Percentiles rank a stretch among this genome's conserved stretches.
These are phyloP conservation scores for Pilophorus perplexus DNA, from an alignment of 2,888 invertebrate species.

Conservation along the genomic window DNA sequence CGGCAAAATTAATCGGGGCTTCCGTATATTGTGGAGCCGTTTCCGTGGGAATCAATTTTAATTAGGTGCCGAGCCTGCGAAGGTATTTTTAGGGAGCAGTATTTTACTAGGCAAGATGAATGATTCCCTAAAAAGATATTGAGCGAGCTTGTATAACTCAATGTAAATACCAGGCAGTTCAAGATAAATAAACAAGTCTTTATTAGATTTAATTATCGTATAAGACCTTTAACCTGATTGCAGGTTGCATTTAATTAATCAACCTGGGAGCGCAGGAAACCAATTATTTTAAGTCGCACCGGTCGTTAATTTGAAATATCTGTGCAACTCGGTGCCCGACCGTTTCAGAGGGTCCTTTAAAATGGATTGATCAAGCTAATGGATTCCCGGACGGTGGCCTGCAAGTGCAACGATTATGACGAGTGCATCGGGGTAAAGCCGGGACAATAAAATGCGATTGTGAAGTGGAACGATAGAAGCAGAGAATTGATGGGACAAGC, in stretches of 20 bases:
- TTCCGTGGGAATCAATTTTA: no score
- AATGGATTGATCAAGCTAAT: slow-evolving; percentile 29
- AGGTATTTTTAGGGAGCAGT: no score
- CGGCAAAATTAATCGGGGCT: no score
- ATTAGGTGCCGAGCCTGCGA: no score
- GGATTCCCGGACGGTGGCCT: slow-evolving; percentile 15
- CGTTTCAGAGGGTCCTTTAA: not conserved
- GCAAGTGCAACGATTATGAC: slow-evolving; percentile 36
- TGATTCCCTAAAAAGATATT: no score
- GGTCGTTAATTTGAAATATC: slow-evolving; percentile 28
- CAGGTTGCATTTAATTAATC: not conserved
- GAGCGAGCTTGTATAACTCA: no score
- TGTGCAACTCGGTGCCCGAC: not conserved
- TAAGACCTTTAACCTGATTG: no score
- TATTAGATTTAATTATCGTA: no score
- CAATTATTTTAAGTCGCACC: slow-evolving; percentile 14
- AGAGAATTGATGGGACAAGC: slow-evolving; percentile 8
- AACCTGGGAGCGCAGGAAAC: not conserved
- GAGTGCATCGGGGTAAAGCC: slow-evolving; percentile 6
- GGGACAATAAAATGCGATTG: slow-evolving; percentile 26
- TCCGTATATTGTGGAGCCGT: no score
- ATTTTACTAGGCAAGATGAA: no score
- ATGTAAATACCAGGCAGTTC: no score
- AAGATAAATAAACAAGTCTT: no score
- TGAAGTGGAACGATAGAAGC: not conserved